A percentile compares a stretch with the other conserved stretches of the same genome.
These are phyloP conservation scores for Apotomis betuletana DNA, from an alignment of 2,888 invertebrate species.

Conservation along the genomic window DNA sequence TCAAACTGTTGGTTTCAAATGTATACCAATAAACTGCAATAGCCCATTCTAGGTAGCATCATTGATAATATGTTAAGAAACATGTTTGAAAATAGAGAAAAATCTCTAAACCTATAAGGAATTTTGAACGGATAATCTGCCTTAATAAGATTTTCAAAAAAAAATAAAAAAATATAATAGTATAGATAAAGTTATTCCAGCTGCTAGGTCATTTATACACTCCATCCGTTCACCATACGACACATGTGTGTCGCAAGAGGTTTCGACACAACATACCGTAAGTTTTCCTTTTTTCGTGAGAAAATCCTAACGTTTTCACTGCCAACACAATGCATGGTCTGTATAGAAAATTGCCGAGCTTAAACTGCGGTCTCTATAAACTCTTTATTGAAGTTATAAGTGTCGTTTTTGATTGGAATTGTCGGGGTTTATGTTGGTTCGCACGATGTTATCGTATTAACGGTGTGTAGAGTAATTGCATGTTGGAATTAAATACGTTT, in stretches of 20 bases:
- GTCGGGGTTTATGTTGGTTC: slow-evolving; percentile 42
- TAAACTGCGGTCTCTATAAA: slow-evolving; percentile 45
- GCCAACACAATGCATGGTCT: slow-evolving; percentile 60
- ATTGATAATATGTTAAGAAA: too few species aligned
- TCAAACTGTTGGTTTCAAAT: too few species aligned
- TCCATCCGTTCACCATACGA: slow-evolving; percentile 59
- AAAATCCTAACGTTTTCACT: slow-evolving; percentile 74
- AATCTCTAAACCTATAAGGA: too few species aligned
- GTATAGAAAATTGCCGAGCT: slow-evolving; percentile 50
- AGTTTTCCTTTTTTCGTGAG: slow-evolving; percentile 82
- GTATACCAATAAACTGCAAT: too few species aligned
- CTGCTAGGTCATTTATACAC: slow-evolving; percentile 35
- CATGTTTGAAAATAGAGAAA: too few species aligned
- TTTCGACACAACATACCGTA: slow-evolving; percentile 67
- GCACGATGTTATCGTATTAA: slow-evolving; percentile 54
- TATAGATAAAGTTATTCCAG: too few species aligned
- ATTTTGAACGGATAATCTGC: too few species aligned
- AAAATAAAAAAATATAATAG: too few species aligned
- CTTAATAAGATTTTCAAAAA: too few species aligned
- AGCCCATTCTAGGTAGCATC: too few species aligned
- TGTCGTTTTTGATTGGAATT: slow-evolving; percentile 42
- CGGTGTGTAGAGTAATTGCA: slow-evolving; percentile 61
- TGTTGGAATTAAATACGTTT: slow-evolving; percentile 43
- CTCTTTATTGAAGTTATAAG: slow-evolving; percentile 46
- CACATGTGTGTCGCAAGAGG: slow-evolving; percentile 65